Base-by-base conservation (phyloP, 2,888 invertebrate species). In the Chouioia cunea region DNA sequence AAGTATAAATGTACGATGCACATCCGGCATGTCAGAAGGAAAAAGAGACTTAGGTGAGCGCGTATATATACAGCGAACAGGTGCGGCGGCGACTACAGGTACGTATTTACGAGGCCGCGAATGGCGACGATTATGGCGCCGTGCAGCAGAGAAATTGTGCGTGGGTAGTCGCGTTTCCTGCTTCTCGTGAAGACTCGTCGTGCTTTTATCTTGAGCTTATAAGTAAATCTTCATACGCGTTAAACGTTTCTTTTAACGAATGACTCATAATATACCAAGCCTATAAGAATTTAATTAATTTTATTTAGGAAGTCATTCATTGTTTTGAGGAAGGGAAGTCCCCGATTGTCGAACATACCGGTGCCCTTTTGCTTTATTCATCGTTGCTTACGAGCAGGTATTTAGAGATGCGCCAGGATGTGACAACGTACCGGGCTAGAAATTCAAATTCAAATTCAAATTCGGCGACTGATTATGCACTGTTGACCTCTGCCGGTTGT, bases 101-200 rank as follows among this genome's bases (percentile, higher is more conserved):
- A 63, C 44, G 54, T 67, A 71, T 67, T 71, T 65, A 65, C 60
- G 68, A 68, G 68, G 44, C 16, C 68, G 64, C 65, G 63, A 65
- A 62, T 53, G 56, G 27, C 62, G 63, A 62, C 58, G 62, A 66
- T 63, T 71, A 62, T 57, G 66, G 71, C 57, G 62, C 71, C 66
- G 63, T 57, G 59, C 56, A 27, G 36, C 22, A 20, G 59, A 23
- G 27, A 15, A 50, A 50, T 4, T n/a, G 12, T 22, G 72, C 65
- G 72, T 65, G 23, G 65, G 72, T 50, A 56, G 68, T 46, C 16
- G 62, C 53, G 68, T 68, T 72, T 65, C 65, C 72, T 72, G 65
- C 64, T 71, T 67, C 59, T 57, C 72, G 72, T 27, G 22, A 66
- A 63, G 57, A 46, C 52, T 48, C 22, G 6, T 23, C 23, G 10